phyloP scores from a whole-genome alignment of 2,113 vertebrate species.

The Aptenodytes patagonicus region DNA sequence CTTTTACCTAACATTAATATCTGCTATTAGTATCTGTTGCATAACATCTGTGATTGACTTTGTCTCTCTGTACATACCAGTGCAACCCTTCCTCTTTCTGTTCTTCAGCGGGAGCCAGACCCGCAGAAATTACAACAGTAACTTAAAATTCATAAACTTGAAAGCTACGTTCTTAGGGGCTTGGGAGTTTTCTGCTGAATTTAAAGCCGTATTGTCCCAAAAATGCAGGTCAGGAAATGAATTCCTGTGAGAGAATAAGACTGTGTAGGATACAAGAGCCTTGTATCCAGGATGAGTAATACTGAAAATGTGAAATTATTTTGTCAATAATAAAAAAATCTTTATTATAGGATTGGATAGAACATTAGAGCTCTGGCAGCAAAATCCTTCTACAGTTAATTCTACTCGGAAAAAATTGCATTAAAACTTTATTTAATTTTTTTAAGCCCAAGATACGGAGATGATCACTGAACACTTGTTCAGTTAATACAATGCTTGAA shows the following conservation, averaged over 20 bases:
- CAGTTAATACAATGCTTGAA: not conserved
- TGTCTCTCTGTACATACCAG: no score
- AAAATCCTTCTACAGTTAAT: not conserved
- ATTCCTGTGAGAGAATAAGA: not conserved
- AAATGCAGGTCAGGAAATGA: not conserved
- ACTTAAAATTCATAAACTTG: not conserved
- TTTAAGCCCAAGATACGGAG: not conserved
- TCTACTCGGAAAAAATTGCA: not conserved
- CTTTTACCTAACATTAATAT: not conserved
- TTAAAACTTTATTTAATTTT: conserved; percentile 18
- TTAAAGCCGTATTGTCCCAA: not conserved
- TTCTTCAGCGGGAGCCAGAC: not conserved
- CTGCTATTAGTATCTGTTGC: not conserved
- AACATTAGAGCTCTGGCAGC: not conserved
- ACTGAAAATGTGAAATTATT: not conserved
- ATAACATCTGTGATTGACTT: not conserved
- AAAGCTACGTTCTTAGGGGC: not conserved
- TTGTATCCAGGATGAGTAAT: not conserved
- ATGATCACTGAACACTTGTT: not conserved
- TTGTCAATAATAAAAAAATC: not conserved
- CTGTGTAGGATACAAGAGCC: not conserved
- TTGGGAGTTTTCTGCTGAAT: not conserved
- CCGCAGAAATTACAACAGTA: not conserved
- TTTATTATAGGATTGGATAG: not conserved
- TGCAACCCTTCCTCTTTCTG: not conserved